These are phyloP conservation scores for Aphidius gifuensis DNA, from an alignment of 1,140 invertebrate species.

Conservation along the genomic window DNA sequence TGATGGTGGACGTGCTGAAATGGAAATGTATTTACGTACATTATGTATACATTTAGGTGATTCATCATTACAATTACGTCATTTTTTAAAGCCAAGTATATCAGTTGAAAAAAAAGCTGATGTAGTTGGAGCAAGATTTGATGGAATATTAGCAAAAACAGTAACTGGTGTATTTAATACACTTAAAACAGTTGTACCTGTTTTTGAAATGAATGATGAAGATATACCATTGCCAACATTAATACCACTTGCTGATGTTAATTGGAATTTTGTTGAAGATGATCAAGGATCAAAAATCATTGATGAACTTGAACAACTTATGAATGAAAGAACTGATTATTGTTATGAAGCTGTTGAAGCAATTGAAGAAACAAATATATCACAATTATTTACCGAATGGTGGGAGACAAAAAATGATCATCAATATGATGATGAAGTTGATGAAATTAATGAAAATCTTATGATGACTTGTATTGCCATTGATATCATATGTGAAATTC, in stretches of 20 bases:
- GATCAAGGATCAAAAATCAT: constrained; percentile 40
- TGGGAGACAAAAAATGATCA: constrained; percentile 40
- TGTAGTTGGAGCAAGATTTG: constrained; percentile 43
- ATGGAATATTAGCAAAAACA: constrained; percentile 48
- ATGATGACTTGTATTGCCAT: constrained; percentile 41
- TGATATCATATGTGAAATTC: constrained; percentile 46
- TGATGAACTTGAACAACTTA: constrained; percentile 38
- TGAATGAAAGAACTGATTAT: constrained; percentile 44
- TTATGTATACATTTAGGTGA: constrained; percentile 43
- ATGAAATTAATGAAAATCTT: constrained; percentile 45
- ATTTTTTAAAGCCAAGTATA: constrained; percentile 46
- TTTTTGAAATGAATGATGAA: constrained; percentile 48
- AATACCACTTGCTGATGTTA: constrained; percentile 48
- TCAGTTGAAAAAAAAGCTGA: constrained; percentile 46
- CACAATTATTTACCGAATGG: constrained; percentile 42
- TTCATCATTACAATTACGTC: constrained; percentile 41
- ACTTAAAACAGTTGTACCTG: constrained; percentile 47
- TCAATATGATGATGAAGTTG: constrained; percentile 46
- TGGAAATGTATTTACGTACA: constrained; percentile 45
- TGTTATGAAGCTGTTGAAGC: constrained; percentile 50
- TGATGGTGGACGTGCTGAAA: constrained; percentile 42
- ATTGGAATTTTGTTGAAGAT: constrained; percentile 49
- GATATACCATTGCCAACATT: constrained; percentile 41
- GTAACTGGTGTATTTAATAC: constrained; percentile 50
- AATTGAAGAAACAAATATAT: constrained; percentile 40